Base-by-base conservation (phyloP, 2,888 invertebrate species). In the Machimus rusticus region DNA sequence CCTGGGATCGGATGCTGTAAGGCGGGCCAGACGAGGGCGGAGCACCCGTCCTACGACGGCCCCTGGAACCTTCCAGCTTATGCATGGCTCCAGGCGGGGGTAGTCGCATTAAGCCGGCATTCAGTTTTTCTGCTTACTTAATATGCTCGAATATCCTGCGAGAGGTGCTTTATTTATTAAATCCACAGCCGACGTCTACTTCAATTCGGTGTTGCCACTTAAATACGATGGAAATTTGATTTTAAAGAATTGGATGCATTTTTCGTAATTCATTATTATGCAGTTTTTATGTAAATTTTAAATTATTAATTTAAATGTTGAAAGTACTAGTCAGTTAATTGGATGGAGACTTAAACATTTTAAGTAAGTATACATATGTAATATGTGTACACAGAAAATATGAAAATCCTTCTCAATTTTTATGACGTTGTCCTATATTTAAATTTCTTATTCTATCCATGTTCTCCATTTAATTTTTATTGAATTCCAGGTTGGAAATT, bases 141-240 rank as follows among this genome's bases (percentile, higher is more conserved):
- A 39, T 78, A 39, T 43, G 19, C 66, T 66, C 66, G 78, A 78
- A 78, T 39, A 78, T 78, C 78, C 78, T 23, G 8, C 43, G 23
- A 78, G 43, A 78, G 78, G 19, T 78, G 78, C 23, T 43, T 78
- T 78, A 78, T 78, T 46, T 46, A 78, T 14, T 78, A 39, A n/a
- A 78, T 19, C 39, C 43, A n/a, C 14, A 78, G 23, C 78, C 43
- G 23, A 5, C 43, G 37, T 78, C 43, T 78, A 23, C 37, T 9
- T 66, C 12, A 23, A 28, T 46, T 46, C 16, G 43, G 43, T 46
- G 43, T 46, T 46, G 16, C 43, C 43, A 46, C 43, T 46, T 46
- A 16, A 46, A 46, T 46, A 16, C 16, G 43, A 46, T 46, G 43
- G 4, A 39, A 39, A 39, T 39, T 39, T 39, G 39, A 39, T 39